Percentiles rank a stretch among this genome's conserved stretches.
phyloP scores from a whole-genome alignment of 2,797 vertebrate genomes.

The Linurgus olivaceus region DNA sequence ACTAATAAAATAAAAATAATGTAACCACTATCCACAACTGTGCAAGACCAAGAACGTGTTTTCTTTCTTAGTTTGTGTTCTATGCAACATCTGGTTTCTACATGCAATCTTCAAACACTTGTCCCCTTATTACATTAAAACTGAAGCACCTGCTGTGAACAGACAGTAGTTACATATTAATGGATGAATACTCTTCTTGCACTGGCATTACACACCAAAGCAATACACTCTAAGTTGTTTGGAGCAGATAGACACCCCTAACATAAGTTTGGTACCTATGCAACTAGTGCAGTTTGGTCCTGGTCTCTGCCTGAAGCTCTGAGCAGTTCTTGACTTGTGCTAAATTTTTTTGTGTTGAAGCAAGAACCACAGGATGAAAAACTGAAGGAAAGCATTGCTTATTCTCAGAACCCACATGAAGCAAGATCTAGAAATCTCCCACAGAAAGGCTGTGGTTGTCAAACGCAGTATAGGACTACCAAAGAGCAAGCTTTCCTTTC shows the following conservation, averaged over 20 bases:
- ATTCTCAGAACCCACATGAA: neutral
- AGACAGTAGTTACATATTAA: neutral
- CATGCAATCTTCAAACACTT: neutral
- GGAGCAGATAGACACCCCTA: neutral
- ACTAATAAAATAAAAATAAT: neutral
- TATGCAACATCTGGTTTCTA: neutral
- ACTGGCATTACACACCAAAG: neutral
- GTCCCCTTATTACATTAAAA: neutral
- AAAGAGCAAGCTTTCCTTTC: neutral
- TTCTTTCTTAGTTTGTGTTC: neutral
- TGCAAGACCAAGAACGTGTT: neutral
- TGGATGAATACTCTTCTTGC: neutral
- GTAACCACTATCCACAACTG: neutral
- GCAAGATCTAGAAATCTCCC: neutral
- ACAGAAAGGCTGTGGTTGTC: neutral
- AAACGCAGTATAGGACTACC: neutral
- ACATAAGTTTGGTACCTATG: neutral
- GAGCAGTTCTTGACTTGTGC: neutral
- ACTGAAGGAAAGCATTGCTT: neutral
- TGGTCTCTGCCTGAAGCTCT: neutral
- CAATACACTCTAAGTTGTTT: neutral
- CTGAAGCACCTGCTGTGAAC: neutral
- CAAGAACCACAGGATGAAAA: neutral
- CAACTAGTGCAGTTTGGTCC: neutral
- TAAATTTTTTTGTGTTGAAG: neutral